phyloP scores from a whole-genome alignment of 2,113 vertebrate genomes.

The Pionites leucogaster region DNA sequence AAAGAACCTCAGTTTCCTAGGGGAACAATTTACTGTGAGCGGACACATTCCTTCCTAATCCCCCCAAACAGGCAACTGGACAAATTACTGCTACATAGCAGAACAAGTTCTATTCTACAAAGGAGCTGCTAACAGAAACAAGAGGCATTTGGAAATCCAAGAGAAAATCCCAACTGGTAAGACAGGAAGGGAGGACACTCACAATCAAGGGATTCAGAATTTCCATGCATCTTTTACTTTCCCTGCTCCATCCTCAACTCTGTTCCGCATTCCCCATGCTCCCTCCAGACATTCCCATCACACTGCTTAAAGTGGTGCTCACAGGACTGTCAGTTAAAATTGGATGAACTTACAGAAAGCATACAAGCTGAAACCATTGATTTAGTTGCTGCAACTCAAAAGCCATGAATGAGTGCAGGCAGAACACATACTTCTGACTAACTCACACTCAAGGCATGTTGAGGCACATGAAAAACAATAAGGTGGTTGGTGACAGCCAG shows the following conservation, averaged over 20 bases:
- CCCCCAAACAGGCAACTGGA: neutral
- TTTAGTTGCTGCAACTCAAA: neutral
- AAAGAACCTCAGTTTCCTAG: neutral
- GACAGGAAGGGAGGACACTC: neutral
- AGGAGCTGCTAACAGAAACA: neutral
- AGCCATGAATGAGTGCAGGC: neutral
- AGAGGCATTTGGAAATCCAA: neutral
- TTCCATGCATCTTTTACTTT: neutral
- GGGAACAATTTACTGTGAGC: neutral
- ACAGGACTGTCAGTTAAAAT: neutral
- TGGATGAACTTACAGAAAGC: neutral
- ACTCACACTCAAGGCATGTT: neutral
- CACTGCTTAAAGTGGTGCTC: rapidly evolving
- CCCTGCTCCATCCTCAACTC: neutral
- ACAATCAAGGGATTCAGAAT: neutral
- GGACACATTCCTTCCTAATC: neutral
- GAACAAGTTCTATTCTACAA: neutral
- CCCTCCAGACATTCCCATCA: neutral
- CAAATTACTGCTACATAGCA: neutral
- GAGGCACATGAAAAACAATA: no score
- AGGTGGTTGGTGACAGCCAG: no score
- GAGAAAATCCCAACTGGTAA: neutral
- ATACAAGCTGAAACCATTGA: neutral
- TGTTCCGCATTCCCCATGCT: rapidly evolving
- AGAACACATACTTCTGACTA: neutral